A percentile compares a stretch with the other conserved stretches of the same genome.
These are phyloP conservation scores for Polypedilum pembai DNA, from an alignment of 1,140 invertebrate species.

Conservation along the genomic window DNA sequence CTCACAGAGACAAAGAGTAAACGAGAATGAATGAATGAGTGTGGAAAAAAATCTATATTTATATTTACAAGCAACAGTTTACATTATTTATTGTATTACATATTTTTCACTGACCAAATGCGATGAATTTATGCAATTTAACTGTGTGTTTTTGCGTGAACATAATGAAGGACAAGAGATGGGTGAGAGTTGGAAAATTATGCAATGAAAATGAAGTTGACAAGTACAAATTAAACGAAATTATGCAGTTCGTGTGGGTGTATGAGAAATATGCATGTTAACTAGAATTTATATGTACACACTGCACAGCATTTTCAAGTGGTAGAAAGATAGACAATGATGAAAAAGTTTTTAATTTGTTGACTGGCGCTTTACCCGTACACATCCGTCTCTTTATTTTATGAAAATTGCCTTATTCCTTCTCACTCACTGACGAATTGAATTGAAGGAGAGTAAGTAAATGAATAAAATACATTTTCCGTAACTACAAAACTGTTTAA, in stretches of 20 bases:
- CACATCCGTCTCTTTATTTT: not conserved
- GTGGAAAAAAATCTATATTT: not conserved
- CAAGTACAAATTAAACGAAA: conserved; percentile 6
- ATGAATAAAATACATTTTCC: not conserved
- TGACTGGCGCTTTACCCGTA: not conserved
- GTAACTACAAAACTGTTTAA: conserved; percentile 7
- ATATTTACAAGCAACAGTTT: conserved; percentile 12
- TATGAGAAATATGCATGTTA: conserved; percentile 1
- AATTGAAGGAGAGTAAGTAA: no score
- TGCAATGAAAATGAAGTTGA: not conserved
- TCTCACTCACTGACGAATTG: not conserved
- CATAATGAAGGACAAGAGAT: no score
- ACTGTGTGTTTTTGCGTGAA: no score
- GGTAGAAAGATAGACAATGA: no score
- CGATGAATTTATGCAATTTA: no score
- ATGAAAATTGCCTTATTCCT: not conserved
- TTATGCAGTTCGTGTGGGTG: not conserved
- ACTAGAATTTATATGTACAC: not conserved
- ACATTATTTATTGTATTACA: conserved; percentile 8
- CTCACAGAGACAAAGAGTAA: no score
- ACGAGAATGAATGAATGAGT: no score
- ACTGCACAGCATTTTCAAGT: not conserved
- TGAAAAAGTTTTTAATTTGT: conserved; percentile 10
- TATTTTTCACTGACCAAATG: no score
- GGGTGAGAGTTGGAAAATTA: not conserved